Evolutionary conservation across 1,140 invertebrate genomes (phyloP).

Genomic region (Andrena cerasifolii): DNA sequence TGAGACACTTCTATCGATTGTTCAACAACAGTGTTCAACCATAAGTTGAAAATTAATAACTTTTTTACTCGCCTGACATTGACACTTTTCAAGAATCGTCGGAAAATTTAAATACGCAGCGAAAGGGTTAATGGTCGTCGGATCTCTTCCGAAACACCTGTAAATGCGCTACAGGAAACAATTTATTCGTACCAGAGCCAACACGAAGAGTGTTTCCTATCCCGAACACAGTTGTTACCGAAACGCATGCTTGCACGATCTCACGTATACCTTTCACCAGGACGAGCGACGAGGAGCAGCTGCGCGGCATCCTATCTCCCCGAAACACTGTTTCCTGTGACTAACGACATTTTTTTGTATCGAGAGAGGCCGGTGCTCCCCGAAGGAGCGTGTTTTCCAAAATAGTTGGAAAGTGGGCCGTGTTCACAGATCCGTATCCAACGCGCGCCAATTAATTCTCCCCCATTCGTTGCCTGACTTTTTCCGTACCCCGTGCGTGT

Average conservation of each 20-base stretch:
- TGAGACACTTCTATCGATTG: no score
- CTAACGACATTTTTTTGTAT: constrained; percentile 33
- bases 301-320: constrained; percentile 9
- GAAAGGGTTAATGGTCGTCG: no score
- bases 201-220: neutral
- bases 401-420: constrained; percentile 48
- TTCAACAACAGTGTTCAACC: no score
- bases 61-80: no score
- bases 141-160: constrained; percentile 1
- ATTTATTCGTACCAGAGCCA: neutral
- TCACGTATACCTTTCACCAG: neutral
- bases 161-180: neutral
- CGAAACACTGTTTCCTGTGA: constrained; percentile 32
- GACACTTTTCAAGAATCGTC: no score
- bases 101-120: no score
- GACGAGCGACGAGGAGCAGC: constrained; percentile 14
- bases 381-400: constrained; percentile 39
- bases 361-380: no score
- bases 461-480: neutral
- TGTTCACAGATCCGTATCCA: constrained; percentile 51
- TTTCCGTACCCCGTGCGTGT: neutral
- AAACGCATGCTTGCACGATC: neutral
- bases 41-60: no score
- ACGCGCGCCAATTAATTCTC: constrained; percentile 43
- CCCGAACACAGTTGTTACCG: neutral